Percentiles rank a stretch among this genome's conserved stretches.
Evolutionary conservation across 2,797 vertebrate species (phyloP).

Genomic region (Carcharodon carcharias): DNA sequence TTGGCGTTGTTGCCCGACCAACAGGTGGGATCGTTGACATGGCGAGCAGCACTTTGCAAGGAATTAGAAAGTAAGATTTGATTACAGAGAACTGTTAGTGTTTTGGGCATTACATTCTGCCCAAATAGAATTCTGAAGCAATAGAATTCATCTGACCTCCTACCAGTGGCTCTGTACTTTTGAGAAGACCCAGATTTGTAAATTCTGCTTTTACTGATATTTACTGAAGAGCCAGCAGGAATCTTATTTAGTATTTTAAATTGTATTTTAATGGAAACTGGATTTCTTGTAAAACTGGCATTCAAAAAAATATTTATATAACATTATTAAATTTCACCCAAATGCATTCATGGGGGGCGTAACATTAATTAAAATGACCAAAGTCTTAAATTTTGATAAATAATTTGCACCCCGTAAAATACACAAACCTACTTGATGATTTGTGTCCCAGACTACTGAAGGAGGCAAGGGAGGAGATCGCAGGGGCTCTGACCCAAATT

Average conservation of each 20-base stretch:
- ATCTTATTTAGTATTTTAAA: background rate
- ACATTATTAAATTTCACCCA: background rate
- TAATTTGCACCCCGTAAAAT: background rate
- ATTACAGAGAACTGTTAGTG: no score
- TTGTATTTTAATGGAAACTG: background rate
- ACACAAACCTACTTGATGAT: background rate
- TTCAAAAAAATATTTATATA: background rate
- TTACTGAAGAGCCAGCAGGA: background rate
- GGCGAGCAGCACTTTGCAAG: conserved; percentile 96
- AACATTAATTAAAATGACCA: background rate
- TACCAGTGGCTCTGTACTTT: background rate
- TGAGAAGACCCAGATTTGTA: background rate
- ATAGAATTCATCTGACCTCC: no score
- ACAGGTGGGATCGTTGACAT: conserved; percentile 92
- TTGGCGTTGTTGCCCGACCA: conserved; percentile 85
- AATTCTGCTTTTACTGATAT: background rate
- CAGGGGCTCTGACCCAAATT: no score
- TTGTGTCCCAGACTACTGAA: no score
- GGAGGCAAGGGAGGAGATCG: no score
- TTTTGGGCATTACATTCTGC: no score
- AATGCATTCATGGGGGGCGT: background rate
- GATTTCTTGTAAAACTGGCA: background rate
- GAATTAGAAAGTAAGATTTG: conserved; percentile 80
- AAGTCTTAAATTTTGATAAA: background rate
- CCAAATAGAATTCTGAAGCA: no score